phyloP scores from a whole-genome alignment of 2,888 invertebrate genomes.

The Cantharis rufa region DNA sequence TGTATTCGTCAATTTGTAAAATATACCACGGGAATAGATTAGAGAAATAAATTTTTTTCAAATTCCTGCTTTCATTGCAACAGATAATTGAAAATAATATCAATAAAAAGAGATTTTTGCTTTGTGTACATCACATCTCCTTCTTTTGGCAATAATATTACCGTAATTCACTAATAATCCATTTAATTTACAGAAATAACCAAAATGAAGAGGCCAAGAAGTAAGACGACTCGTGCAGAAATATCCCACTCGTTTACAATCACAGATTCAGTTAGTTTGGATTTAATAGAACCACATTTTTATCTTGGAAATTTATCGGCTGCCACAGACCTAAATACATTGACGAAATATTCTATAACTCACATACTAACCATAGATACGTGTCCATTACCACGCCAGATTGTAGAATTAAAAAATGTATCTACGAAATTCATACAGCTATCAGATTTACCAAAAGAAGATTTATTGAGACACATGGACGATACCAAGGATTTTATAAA shows the following conservation, averaged over 20 bases:
- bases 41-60: too few relatives aligned
- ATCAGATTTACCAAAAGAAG: constrained; percentile 83
- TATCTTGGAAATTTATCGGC: constrained; percentile 77
- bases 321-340: constrained; percentile 71
- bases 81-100: too few relatives aligned
- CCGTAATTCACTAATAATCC: neutral
- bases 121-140: too few relatives aligned
- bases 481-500: constrained; percentile 78
- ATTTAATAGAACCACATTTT: constrained; percentile 61
- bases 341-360: constrained; percentile 69
- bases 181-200: neutral
- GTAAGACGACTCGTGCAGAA: constrained; percentile 26
- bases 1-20: too few relatives aligned
- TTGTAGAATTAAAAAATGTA: constrained; percentile 69
- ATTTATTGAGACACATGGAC: constrained; percentile 78
- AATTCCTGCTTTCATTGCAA: too few relatives aligned
- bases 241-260: constrained; percentile 57
- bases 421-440: constrained; percentile 78
- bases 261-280: constrained; percentile 63
- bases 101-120: too few relatives aligned
- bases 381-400: constrained; percentile 78
- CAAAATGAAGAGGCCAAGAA: constrained; percentile 1
- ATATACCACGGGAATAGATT: too few relatives aligned
- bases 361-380: constrained; percentile 84
- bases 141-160: neutral